Base-by-base conservation (phyloP, 2,888 invertebrate species). In the Thymelicus lineola region DNA sequence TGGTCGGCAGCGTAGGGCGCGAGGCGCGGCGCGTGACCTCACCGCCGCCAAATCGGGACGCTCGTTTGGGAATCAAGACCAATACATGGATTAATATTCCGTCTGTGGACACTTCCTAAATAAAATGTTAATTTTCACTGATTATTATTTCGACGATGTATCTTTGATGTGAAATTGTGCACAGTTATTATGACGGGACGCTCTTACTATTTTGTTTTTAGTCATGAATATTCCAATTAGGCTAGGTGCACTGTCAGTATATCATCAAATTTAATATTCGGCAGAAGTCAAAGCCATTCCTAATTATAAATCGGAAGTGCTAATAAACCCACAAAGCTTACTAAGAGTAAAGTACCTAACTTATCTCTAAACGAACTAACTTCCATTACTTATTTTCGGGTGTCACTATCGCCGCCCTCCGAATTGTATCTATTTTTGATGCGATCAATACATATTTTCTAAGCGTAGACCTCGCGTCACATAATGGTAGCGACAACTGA, bases 11-110 rank as follows among this genome's bases (percentile, higher is more conserved):
- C n/a, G n/a, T n/a, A n/a, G 53, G 4, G 17, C 9, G 28, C 74
- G 83, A 84, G 86, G 84, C 82, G 85, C 82, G 85, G 77, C 84
- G 83, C 80, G 84, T 88, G 90, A 91, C 86, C 90, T 89, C 89
- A 89, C 85, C 85, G 76, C 87, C 83, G 86, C 87, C 89, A 87
- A 88, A 86, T 80, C 86, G 82, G 87, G 87, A 82, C 80, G 86
- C 89, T 86, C 87, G 86, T 85, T 90, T 85, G 88, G 91, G 92
- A 93, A 93, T 92, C 87, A 93, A 93, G 93, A 93, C 85, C 89
- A 86, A 82, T 82, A 79, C 79, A 73, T 77, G 84, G 89, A 89
- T 92, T 91, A 86, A 84, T 91, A 93, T 91, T 87, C 91, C 81
- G 82, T 78, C 77, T 83, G 85, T 78, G 75, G 76, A 72, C 77